Percentiles rank a stretch among this genome's conserved stretches.
phyloP scores from a whole-genome alignment of 1,140 invertebrate genomes.

The Bombus consobrinus region DNA sequence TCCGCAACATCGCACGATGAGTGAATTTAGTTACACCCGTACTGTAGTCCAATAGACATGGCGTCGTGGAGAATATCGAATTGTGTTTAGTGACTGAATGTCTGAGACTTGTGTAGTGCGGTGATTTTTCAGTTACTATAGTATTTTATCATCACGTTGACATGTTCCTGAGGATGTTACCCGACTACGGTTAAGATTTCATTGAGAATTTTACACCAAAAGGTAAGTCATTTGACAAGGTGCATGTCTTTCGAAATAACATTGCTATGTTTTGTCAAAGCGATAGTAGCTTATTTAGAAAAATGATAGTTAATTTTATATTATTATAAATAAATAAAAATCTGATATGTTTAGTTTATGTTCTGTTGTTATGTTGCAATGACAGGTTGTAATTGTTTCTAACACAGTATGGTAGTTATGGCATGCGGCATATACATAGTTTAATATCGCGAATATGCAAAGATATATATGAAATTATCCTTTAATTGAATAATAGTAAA shows the following conservation, averaged over 20 bases:
- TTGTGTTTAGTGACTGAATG: conserved; percentile 1
- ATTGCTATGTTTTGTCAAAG: background rate
- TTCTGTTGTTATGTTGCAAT: background rate
- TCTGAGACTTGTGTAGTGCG: background rate
- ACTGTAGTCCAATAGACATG: conserved; percentile 29
- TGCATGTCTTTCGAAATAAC: background rate
- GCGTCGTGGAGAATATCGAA: conserved; percentile 4
- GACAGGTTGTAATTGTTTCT: conserved; percentile 7
- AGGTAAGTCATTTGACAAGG: conserved; percentile 25
- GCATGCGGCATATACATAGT: background rate
- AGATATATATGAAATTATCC: background rate
- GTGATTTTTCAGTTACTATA: background rate
- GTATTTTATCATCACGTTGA: background rate
- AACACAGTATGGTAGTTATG: background rate
- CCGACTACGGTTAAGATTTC: conserved; percentile 11
- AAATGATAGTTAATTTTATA: background rate
- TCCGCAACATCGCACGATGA: background rate
- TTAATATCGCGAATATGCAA: background rate
- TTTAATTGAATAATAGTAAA: background rate
- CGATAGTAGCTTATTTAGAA: background rate
- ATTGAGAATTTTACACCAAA: background rate
- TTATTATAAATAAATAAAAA: background rate
- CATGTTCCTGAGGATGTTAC: conserved; percentile 25
- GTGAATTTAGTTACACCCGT: conserved; percentile 18
- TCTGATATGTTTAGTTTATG: background rate